Base-by-base conservation (phyloP, 2,113 vertebrate species). In the Eonycteris spelaea region DNA sequence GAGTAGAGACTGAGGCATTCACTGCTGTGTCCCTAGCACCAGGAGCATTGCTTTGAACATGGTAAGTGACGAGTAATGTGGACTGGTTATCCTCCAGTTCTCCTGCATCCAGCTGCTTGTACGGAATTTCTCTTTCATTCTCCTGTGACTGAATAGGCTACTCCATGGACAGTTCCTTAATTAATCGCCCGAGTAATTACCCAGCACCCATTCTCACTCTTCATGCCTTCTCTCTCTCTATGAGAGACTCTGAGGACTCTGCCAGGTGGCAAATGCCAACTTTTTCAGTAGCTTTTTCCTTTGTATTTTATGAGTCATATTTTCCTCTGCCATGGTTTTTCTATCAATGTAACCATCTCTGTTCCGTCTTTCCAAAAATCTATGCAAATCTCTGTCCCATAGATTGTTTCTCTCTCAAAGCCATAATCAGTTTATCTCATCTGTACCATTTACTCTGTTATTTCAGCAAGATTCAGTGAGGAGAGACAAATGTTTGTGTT, bases 81-180 rank as follows among this genome's bases (percentile, higher is more conserved):
- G 14, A 26, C 19, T 75, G 65, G 30, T 87, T 79, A 30, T 70
- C 94, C 38, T 95, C 59, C 24, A 22, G 21, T 16, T 73, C 45
- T 92, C 33, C n/a, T 19, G 13, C 30, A 57, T 35, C 28, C 84
- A 48, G 33, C 6, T 87, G 38, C 35, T 24, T 93, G 26, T 48
- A 45, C 82, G 79, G 13, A 78, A 92, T 68, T 91, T 96, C 21
- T 94, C 92, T 94, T 86, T 80, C 19, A 40, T 86, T 71, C 10
- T 73, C n/a, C n/a, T 83, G 7, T 63, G 40, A 16, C 33, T 89
- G 43, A 93, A 53, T 5, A 78, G 77, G 28, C 45, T n/a, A 33
- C 6, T 65, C 38, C n/a, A 38, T 19, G 19, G 9, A 67, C 22
- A 70, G 9, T 61, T 43, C 13, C 21, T 83, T 92, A 90, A 63